Conservation (phyloP, 2,797 vertebrate species). For the Aldrovandia affinis region DNA sequence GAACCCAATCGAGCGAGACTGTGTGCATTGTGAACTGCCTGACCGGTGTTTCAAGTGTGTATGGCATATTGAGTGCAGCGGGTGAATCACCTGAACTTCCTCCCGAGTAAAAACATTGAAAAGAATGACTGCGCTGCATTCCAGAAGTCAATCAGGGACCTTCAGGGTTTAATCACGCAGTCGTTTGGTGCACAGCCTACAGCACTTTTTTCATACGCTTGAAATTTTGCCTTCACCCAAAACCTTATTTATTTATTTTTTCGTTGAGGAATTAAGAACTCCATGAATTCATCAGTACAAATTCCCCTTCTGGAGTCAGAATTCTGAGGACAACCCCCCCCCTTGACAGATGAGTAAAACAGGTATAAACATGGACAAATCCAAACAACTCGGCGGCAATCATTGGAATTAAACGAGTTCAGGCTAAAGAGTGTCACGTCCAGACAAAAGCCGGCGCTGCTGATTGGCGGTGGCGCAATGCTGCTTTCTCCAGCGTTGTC, state of each 20-base stretch:
- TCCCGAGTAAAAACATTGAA: background rate
- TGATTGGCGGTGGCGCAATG: too few relatives aligned
- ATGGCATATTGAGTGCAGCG: background rate
- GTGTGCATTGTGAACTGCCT: background rate
- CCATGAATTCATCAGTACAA: constrained; percentile 69
- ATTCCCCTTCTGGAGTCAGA: constrained; percentile 44
- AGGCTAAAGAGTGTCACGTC: background rate
- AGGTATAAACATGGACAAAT: constrained; percentile 51
- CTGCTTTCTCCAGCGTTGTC: too few relatives aligned
- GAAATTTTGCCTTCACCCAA: constrained; percentile 52
- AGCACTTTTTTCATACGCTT: constrained; percentile 53
- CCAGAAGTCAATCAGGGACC: background rate
- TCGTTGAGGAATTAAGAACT: constrained; percentile 58
- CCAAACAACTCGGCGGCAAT: constrained; percentile 25
- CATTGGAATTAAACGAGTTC: constrained; percentile 14
- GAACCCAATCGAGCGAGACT: background rate
- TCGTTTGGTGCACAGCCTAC: constrained; percentile 45
- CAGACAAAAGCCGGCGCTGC: background rate
- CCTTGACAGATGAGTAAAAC: constrained; percentile 48
- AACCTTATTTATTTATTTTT: too few relatives aligned
- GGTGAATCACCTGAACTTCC: background rate
- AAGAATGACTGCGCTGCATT: too few relatives aligned
- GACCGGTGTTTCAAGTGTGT: background rate
- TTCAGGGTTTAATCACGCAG: constrained; percentile 58
- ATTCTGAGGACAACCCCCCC: constrained; percentile 49